A percentile compares a stretch with the other conserved stretches of the same genome.
phyloP scores from a whole-genome alignment of 2,113 vertebrate species.

The Loxodonta africana region DNA sequence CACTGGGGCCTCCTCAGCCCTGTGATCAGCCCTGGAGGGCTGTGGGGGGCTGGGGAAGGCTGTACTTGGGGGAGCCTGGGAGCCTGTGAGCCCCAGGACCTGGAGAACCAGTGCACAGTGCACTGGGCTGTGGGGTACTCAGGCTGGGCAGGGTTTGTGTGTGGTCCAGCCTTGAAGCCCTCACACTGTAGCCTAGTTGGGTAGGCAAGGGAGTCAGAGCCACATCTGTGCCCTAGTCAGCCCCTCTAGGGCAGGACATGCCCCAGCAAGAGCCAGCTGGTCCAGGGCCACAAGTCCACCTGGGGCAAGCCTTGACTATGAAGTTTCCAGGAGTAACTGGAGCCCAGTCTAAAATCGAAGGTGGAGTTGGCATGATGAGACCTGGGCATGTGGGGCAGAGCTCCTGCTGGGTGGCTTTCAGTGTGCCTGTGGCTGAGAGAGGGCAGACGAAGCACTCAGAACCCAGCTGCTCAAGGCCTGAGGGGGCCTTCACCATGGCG shows the following conservation, averaged over 20 bases:
- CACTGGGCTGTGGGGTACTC: background rate
- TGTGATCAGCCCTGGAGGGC: background rate
- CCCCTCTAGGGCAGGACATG: background rate
- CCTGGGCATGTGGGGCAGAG: background rate
- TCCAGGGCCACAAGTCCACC: background rate
- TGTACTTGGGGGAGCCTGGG: background rate
- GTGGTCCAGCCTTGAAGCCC: background rate
- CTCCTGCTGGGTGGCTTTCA: background rate
- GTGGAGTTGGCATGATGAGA: background rate
- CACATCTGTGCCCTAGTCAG: background rate
- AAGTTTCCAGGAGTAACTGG: background rate
- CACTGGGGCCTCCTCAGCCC: background rate
- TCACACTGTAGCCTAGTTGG: background rate
- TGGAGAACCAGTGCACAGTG: background rate
- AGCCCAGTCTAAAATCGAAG: background rate
- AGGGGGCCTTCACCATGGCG: background rate
- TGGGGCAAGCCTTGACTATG: background rate
- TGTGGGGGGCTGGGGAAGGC: background rate
- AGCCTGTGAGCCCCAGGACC: background rate
- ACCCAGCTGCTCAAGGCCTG: background rate
- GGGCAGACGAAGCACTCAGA: background rate
- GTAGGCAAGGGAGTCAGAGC: background rate
- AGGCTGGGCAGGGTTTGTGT: background rate
- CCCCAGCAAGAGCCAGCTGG: background rate
- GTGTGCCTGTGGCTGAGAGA: background rate